phyloP scores from a whole-genome alignment of 2,888 invertebrate species.

The Chaetogeoica ovagalla region DNA sequence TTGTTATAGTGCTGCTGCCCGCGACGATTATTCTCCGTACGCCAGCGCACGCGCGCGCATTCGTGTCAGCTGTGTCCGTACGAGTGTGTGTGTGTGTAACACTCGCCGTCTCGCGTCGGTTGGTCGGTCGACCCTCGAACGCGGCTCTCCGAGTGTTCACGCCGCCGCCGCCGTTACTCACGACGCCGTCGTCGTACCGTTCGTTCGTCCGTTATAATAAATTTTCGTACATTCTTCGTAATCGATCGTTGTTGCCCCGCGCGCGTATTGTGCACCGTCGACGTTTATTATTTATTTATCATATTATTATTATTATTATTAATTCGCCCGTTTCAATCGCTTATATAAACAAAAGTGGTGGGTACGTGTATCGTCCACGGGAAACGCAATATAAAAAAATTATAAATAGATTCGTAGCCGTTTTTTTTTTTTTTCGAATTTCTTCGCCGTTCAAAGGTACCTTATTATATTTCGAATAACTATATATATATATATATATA shows the following conservation, averaged over 20 bases:
- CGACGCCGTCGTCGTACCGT: background rate
- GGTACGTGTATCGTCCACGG: too few relatives aligned
- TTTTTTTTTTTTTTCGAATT: too few relatives aligned
- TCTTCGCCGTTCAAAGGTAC: too few relatives aligned
- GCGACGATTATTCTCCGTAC: background rate
- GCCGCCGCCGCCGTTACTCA: background rate
- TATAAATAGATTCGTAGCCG: too few relatives aligned
- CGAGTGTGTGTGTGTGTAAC: too few relatives aligned
- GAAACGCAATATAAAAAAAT: too few relatives aligned
- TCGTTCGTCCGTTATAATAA: background rate
- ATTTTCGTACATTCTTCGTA: background rate
- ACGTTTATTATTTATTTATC: background rate
- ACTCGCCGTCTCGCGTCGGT: background rate
- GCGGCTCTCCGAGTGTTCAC: too few relatives aligned
- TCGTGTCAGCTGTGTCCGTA: background rate
- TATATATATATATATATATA: background rate
- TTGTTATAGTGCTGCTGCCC: background rate
- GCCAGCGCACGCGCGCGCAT: too few relatives aligned
- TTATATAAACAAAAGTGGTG: too few relatives aligned
- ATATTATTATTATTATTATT: background rate
- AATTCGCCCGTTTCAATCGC: background rate
- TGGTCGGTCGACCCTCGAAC: constrained; percentile 6
- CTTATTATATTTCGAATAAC: too few relatives aligned
- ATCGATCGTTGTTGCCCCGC: too few relatives aligned
- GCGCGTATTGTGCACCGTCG: too few relatives aligned